Evolutionary conservation across 2,113 vertebrate species (phyloP), one percentile per base, ranked within the genome.

Genomic region (Nycticryphes semicollaris): DNA sequence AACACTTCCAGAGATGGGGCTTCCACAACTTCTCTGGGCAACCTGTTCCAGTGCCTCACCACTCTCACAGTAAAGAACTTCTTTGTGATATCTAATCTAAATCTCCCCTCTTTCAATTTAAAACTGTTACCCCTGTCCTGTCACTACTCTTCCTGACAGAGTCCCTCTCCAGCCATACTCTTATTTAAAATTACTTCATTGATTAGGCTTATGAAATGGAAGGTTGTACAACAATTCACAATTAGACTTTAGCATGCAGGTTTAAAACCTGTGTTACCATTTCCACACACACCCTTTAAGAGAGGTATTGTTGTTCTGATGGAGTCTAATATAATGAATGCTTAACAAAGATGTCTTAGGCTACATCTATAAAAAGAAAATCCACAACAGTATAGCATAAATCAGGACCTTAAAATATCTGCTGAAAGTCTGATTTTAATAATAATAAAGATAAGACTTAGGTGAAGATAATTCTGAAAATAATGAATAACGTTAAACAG

Each of bases 121-220:
- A n/a, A n/a, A n/a, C n/a, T n/a, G n/a, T n/a, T n/a, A n/a, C n/a
- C n/a, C n/a, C n/a, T n/a, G n/a, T n/a, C n/a, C n/a, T n/a, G n/a
- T n/a, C n/a, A n/a, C n/a, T n/a, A n/a, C n/a, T n/a, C n/a, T n/a
- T n/a, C n/a, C n/a, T n/a, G n/a, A n/a, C n/a, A n/a, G n/a, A n/a
- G n/a, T n/a, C n/a, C n/a, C n/a, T n/a, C n/a, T n/a, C n/a, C n/a
- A n/a, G n/a, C n/a, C n/a, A n/a, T n/a, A n/a, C n/a, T n/a, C n/a
- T 80, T 83, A 83, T 87, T 95, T 75, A 63, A 93, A 95, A 86
- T 87, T 57, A 66, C 11, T 11, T 73, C 48, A 93, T 75, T 82
- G 70, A 78, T 92, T 90, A 92, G 22, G 37, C 22, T 76, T 7
- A 41, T 73, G 70, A 86, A 94, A 93, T 45, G 28, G 66, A 88